Conservation (phyloP, 2,113 vertebrate genomes). For the Python bivittatus region DNA sequence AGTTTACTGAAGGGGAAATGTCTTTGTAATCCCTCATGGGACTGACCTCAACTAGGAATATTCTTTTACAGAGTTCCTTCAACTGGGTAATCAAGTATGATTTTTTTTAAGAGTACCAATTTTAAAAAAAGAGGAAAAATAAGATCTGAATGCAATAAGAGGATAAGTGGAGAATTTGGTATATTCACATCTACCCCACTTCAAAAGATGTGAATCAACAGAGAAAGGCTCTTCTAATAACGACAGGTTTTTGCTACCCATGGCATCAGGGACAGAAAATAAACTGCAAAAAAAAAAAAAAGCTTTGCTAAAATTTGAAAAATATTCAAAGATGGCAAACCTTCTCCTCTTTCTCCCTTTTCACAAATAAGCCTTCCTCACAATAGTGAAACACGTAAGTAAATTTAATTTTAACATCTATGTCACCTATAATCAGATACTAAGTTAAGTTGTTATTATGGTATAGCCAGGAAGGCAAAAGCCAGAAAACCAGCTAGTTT, state of each 20-base stretch:
- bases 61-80: conserved; percentile 53
- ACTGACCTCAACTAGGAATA: conserved; percentile 41
- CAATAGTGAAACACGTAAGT: neutral
- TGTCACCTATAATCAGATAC: neutral
- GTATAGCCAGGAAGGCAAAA: neutral
- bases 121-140: conserved; percentile 51
- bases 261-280: neutral
- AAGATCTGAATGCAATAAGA: conserved; percentile 65
- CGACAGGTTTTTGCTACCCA: conserved; percentile 40
- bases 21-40: conserved; percentile 12
- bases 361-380: neutral
- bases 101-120: conserved; percentile 50
- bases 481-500: neutral
- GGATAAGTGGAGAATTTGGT: conserved; percentile 62
- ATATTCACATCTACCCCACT: conserved; percentile 68
- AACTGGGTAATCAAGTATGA: conserved; percentile 60
- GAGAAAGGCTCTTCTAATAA: conserved; percentile 50
- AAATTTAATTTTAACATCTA: neutral
- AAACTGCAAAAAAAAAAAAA: conserved; percentile 5
- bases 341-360: too few relatives aligned
- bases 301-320: accelerated
- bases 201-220: conserved; percentile 69
- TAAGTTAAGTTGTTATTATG: neutral
- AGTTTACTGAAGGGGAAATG: neutral
- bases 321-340: accelerated